Evolutionary conservation across 2,888 invertebrate species (phyloP), one percentile per base, ranked within the genome.

Genomic region (Linyphia triangularis): DNA sequence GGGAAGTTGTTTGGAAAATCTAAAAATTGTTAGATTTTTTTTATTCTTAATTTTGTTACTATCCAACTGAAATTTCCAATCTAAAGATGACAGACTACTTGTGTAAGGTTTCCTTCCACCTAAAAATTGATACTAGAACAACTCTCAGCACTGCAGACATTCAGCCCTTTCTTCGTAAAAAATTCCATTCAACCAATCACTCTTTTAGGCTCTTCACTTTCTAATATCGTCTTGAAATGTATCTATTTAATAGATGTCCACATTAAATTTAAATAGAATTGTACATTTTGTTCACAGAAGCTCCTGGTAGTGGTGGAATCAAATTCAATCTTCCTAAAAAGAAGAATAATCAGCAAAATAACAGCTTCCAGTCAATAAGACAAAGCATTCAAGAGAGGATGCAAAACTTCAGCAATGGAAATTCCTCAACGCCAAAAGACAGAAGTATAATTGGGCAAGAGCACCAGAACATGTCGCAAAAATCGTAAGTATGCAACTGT

Each of bases 251-350:
- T 9, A 10, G 9, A 26, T 63, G 22, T 19, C 22, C 22, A 13
- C 13, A 1, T 5, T 22, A 61, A 24, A 6, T 61, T 9, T 59
- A 6, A 59, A 10, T n/a, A n/a, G n/a, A n/a, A 33, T 33, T 33
- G 4, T 6, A 33, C n/a, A 4, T 37, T 19, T 9, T 37, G 33
- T 43, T 24, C 43, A 5, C 19, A 88, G 86, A 81, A 81, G 81
- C 84, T 40, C 85, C 88, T 67, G 85, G 85, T 40, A 85, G 72
- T 85, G 85, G 77, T 13, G 89, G 89, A 16, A 70, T 89, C 16
- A 89, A 82, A 57, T 89, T 89, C 57, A 79, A 26, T 40, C 77
- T 89, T 43, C 89, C 89, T 7, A 89, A 85, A 28, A 89, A 84
- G 22, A 81, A 75, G 6, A 33, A 57, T 57, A 57, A 30, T 24